Conservation (phyloP, 2,888 invertebrate genomes). For the Scaptomyza tumidula region DNA sequence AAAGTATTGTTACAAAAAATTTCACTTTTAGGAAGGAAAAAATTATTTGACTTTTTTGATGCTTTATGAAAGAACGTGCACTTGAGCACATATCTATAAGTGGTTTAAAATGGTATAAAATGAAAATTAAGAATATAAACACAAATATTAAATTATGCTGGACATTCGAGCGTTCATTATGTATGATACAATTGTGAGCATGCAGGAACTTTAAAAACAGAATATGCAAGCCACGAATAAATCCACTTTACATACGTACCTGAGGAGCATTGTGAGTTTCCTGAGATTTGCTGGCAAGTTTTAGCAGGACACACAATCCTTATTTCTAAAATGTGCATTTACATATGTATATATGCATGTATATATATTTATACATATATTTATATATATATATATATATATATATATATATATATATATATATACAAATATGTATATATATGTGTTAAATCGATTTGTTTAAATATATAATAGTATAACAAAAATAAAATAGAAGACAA, state of each 20-base stretch:
- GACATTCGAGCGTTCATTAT: conserved; percentile 16
- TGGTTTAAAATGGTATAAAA: neutral
- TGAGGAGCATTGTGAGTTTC: conserved; percentile 89
- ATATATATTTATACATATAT: conserved; percentile 20
- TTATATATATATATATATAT: conserved; percentile 3
- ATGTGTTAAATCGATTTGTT: conserved; percentile 1
- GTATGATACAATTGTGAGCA: conserved; percentile 9
- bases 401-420: neutral
- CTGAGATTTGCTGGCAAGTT: conserved; percentile 90
- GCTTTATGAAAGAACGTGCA: too few relatives aligned
- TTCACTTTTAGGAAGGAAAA: too few relatives aligned
- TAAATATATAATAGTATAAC: conserved; percentile 2
- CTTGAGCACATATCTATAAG: neutral
- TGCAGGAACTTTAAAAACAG: conserved; percentile 17
- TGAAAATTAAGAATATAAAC: neutral
- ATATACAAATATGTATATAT: conserved; percentile 16
- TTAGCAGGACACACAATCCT: conserved; percentile 91
- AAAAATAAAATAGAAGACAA: too few relatives aligned
- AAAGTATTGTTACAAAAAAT: too few relatives aligned
- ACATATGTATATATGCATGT: conserved; percentile 9
- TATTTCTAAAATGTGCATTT: conserved; percentile 86
- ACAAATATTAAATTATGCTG: neutral
- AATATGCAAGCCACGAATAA: conserved; percentile 9
- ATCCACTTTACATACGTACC: conserved; percentile 85
- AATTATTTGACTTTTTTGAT: too few relatives aligned